phyloP scores from a whole-genome alignment of 37 sponge, comb jelly and placozoan species.

The Mnemiopsis leidyi region DNA sequence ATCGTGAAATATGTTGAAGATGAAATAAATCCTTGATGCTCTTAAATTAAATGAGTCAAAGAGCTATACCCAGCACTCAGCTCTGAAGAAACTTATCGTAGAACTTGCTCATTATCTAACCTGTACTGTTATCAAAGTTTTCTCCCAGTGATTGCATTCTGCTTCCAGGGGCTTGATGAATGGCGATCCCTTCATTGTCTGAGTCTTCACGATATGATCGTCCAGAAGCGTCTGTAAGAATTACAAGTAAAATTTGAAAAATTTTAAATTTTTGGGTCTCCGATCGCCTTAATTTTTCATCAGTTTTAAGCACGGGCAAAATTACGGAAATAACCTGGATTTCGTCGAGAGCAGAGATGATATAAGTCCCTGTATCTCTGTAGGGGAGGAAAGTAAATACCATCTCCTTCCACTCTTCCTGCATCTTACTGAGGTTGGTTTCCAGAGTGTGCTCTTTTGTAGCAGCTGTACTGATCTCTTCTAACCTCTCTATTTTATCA shows the following conservation, averaged over 20 bases:
- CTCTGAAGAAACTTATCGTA: too few species aligned
- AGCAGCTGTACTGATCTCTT: slow-evolving; percentile 71
- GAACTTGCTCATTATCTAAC: too few species aligned
- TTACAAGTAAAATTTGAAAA: too few species aligned
- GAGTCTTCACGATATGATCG: slow-evolving; percentile 97
- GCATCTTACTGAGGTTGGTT: slow-evolving; percentile 93
- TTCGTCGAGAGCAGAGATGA: slow-evolving; percentile 92
- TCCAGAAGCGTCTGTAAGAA: slow-evolving; percentile 74
- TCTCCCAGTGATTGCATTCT: slow-evolving; percentile 73
- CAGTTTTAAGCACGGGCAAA: too few species aligned
- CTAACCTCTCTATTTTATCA: slow-evolving; percentile 30
- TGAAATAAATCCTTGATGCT: too few species aligned
- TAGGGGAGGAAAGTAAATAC: slow-evolving; percentile 86
- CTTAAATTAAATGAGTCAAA: too few species aligned
- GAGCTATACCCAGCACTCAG: too few species aligned
- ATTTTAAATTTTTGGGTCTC: too few species aligned
- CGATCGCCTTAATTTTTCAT: too few species aligned
- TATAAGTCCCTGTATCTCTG: slow-evolving; percentile 91
- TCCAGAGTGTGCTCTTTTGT: slow-evolving; percentile 96
- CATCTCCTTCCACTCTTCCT: slow-evolving; percentile 85
- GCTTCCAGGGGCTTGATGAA: slow-evolving; percentile 97
- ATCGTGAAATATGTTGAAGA: too few species aligned
- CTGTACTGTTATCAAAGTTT: slow-evolving; percentile 49
- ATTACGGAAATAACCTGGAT: slow-evolving; percentile 82
- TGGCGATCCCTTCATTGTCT: slow-evolving; percentile 98